Percentiles rank a stretch among this genome's conserved stretches.
Conservation (phyloP, 2,113 vertebrate species). For the Prolemur simus region DNA sequence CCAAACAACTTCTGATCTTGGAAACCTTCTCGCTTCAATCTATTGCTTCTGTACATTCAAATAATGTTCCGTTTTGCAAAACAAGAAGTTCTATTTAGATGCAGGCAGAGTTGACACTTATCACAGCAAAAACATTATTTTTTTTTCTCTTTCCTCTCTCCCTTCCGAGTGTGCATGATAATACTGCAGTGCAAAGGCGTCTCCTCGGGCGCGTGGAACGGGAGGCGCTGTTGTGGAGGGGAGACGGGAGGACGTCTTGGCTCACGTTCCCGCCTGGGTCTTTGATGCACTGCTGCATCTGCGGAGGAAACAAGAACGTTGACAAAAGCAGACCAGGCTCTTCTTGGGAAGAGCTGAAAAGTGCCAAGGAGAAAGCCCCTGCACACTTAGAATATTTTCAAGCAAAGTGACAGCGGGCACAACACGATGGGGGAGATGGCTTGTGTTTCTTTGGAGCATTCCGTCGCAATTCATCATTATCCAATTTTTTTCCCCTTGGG, state of each 20-base stretch:
- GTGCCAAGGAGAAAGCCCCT: slow-evolving; percentile 14
- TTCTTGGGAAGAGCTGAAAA: neutral
- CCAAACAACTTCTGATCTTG: neutral
- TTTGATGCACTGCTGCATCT: neutral
- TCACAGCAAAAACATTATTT: neutral
- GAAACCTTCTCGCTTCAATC: neutral
- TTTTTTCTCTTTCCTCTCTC: too few species aligned
- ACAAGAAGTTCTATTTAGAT: neutral
- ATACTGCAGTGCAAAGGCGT: neutral
- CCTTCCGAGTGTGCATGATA: fast-evolving
- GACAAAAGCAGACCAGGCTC: neutral
- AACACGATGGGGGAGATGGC: slow-evolving; percentile 26
- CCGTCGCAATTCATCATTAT: slow-evolving; percentile 71
- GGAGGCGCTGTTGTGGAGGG: fast-evolving
- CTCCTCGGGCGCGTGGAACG: neutral
- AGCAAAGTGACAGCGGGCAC: slow-evolving; percentile 63
- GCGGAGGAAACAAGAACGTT: neutral
- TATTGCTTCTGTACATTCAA: neutral
- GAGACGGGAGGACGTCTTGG: fast-evolving
- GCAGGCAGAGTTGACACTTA: neutral
- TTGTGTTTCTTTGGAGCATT: slow-evolving; percentile 58
- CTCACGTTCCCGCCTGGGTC: fast-evolving
- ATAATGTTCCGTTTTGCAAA: slow-evolving; percentile 9
- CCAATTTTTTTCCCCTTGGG: slow-evolving; percentile 60
- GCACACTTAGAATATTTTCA: slow-evolving; percentile 54